Evolutionary conservation across 2,113 vertebrate species (phyloP), one percentile per base, ranked within the genome.

Genomic region (Callipepla squamata): DNA sequence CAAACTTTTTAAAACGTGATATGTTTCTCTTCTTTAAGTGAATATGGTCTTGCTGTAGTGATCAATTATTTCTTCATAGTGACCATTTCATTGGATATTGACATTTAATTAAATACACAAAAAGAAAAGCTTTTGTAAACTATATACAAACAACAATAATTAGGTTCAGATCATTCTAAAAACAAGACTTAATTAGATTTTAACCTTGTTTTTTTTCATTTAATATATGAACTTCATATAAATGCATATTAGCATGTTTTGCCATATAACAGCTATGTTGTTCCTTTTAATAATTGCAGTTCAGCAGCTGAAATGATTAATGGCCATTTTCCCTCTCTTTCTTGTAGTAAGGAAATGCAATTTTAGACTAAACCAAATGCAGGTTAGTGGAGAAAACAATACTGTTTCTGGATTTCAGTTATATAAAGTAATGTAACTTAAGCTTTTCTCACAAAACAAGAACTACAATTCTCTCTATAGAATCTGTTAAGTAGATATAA

Each of bases 51-150:
- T 57, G 32, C 22, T 65, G 22, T 20, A 53, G 32, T 70, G 28
- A 45, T 94, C 83, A 84, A 62, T 96, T 96, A 81, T 83, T 59
- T 92, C 55, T 93, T 95, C 59, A 68, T 85, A 96, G 96, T 74
- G 34, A 87, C 50, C 80, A 82, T 5, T 96, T 95, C 40, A 58
- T 75, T 48, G 19, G 26, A 73, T 91, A 25, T 70, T 94, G 82
- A 36, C 30, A 34, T 88, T 91, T 95, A 85, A 95, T 93, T 81
- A 92, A 55, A 65, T 72, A 38, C 73, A 91, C n/a, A 59, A 21
- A 83, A 62, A 86, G 67, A 91, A 94, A 87, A 85, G 1, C 55
- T 91, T 23, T 62, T 69, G 3, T 62, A 80, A 84, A 96, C 94
- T 87, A 11, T 62, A 87, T 32, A 91, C 45, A 93, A 82, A 92